Evolutionary conservation across 2,888 invertebrate genomes (phyloP).

Genomic region (Dendrolimus pini): DNA sequence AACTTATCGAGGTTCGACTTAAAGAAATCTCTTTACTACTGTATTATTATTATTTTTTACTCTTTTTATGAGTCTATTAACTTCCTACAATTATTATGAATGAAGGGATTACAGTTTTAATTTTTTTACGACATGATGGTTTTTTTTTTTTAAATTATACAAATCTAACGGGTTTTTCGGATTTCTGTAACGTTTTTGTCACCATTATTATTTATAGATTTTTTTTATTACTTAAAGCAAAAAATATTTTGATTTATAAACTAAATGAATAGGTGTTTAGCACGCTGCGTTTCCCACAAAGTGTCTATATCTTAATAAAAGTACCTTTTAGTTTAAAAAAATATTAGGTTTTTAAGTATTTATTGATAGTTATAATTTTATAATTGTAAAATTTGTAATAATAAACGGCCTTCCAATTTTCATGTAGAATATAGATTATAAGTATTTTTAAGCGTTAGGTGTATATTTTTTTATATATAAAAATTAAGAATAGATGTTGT

Average conservation of each 20-base stretch:
- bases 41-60: too few species aligned
- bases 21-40: too few species aligned
- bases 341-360: conserved; percentile 62
- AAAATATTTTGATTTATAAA: not conserved
- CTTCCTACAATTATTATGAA: too few species aligned
- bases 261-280: conserved; percentile 32
- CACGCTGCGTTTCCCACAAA: conserved; percentile 50
- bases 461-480: conserved; percentile 14
- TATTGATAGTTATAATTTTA: conserved; percentile 45
- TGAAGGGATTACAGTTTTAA: too few species aligned
- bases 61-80: too few species aligned
- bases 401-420: conserved; percentile 20
- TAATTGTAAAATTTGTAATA: conserved; percentile 42
- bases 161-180: too few species aligned
- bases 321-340: conserved; percentile 66
- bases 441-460: not conserved
- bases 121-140: too few species aligned
- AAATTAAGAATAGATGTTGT: conserved; percentile 62
- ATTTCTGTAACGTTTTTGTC: too few species aligned
- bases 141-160: too few species aligned
- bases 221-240: too few species aligned
- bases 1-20: too few species aligned
- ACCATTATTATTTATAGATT: too few species aligned
- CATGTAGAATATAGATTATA: conserved; percentile 6
- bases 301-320: conserved; percentile 56